Evolutionary conservation across 92 coral and sea anemone species (phyloP), one percentile per base, ranked within the genome.

Genomic region (Meandrina meandrites): DNA sequence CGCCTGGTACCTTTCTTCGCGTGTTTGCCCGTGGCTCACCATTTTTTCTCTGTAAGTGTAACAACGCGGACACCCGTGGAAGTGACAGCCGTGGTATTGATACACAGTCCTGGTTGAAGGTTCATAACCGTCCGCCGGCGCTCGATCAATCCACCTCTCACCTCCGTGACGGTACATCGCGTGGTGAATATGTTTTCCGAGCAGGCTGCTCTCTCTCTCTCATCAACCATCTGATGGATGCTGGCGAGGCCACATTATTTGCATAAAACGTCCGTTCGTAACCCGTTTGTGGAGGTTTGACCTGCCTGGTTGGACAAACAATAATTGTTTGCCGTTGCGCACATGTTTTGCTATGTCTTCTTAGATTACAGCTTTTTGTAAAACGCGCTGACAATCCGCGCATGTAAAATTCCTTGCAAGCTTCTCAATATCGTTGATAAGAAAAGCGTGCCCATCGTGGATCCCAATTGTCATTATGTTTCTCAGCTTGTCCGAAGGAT

Each of bases 111-210:
- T 81, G 31, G 84, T 54, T 10, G 19, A 5, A 56, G 8, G 74
- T 50, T 32, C 53, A 16, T 57, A 35, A 19, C 64, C 64, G n/a
- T 57, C n/a, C n/a, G 18, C 64, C 17, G 64, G 64, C 2, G n/a
- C n/a, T 0, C 64, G 24, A 10, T 19, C n/a, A 19, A 57, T 3
- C 64, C 64, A 57, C 64, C 64, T 57, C 64, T 57, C 86, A 27
- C 78, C 79, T 8, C 86, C 86, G 67, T 82, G 86, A 0, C 86
- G 79, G 47, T 76, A 82, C 47, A 70, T 31, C 3, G 68, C 67
- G 86, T 82, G 86, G 42, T 82, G 86, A 37, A 67, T 82, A 24
- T 82, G 78, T 67, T 45, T 45, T 42, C 30, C 18, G n/a, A n/a
- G n/a, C n/a, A n/a, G n/a, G 53, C 48, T 15, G 57, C 57, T 53